Conservation (phyloP, 2,888 invertebrate genomes). For the Stegophylla sp. region DNA sequence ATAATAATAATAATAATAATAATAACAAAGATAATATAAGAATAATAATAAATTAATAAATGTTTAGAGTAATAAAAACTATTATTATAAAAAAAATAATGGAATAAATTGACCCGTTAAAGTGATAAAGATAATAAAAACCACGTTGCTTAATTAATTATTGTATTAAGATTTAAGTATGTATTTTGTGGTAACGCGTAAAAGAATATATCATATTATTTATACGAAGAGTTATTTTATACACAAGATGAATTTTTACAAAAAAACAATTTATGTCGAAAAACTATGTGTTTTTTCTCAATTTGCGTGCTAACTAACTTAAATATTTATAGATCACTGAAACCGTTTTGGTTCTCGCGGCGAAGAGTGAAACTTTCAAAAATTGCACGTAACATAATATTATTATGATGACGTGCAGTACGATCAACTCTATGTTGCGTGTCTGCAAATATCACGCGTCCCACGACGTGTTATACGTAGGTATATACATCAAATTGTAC, state of each 20-base stretch:
- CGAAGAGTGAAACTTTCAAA: no score
- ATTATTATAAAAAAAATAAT: neutral
- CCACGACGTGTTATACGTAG: no score
- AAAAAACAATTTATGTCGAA: neutral
- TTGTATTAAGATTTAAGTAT: slow-evolving; percentile 15
- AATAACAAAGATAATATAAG: neutral
- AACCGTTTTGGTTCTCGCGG: no score
- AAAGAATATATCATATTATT: slow-evolving; percentile 15
- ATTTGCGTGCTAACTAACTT: no score
- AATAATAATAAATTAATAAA: neutral
- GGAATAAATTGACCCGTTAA: slow-evolving; percentile 30
- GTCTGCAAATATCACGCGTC: no score
- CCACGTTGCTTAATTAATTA: slow-evolving; percentile 11
- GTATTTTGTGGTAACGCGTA: slow-evolving; percentile 24
- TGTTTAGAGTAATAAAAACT: neutral
- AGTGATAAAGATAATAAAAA: slow-evolving; percentile 9
- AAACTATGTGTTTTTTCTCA: neutral
- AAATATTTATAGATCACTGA: no score
- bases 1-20: neutral
- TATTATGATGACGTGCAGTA: no score
- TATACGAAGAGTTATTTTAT: neutral
- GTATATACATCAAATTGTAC: no score
- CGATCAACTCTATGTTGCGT: no score
- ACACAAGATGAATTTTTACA: neutral
- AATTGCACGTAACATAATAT: no score